Percentiles rank a stretch among this genome's conserved stretches.
Evolutionary conservation across 2,113 vertebrate species (phyloP).

Genomic region (Ictalurus furcatus): DNA sequence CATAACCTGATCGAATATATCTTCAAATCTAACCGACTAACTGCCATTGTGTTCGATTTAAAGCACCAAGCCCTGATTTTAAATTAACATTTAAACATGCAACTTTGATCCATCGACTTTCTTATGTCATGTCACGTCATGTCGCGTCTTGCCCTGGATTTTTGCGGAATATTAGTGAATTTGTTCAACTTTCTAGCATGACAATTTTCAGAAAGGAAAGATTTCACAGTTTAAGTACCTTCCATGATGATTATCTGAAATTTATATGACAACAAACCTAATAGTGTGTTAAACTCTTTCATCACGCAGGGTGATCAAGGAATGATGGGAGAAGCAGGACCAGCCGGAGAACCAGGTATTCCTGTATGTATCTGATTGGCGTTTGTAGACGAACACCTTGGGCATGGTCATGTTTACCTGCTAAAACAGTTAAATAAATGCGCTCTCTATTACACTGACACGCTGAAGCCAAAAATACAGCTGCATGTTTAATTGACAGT

Average conservation of each 20-base stretch:
- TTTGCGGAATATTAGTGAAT: background rate
- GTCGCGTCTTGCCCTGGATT: background rate
- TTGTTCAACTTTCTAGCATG: background rate
- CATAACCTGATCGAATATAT: background rate
- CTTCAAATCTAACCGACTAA: background rate
- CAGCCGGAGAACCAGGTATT: slow-evolving; percentile 95
- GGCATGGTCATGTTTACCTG: background rate
- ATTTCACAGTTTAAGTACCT: background rate
- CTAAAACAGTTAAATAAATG: background rate
- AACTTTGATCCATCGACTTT: background rate
- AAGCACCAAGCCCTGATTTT: background rate
- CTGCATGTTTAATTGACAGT: background rate
- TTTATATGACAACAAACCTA: background rate
- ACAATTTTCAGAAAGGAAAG: background rate
- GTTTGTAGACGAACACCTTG: slow-evolving; percentile 33
- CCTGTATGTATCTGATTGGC: slow-evolving; percentile 84
- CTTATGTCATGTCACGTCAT: background rate
- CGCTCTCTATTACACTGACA: background rate
- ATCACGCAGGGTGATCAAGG: slow-evolving; percentile 80
- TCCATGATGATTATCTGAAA: background rate
- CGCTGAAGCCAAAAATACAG: background rate
- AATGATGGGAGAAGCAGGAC: slow-evolving; percentile 84
- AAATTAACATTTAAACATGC: background rate
- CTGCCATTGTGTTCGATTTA: background rate
- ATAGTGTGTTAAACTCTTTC: background rate